phyloP scores from a whole-genome alignment of 1,140 invertebrate species.

The Zaprionus tsacasi region DNA sequence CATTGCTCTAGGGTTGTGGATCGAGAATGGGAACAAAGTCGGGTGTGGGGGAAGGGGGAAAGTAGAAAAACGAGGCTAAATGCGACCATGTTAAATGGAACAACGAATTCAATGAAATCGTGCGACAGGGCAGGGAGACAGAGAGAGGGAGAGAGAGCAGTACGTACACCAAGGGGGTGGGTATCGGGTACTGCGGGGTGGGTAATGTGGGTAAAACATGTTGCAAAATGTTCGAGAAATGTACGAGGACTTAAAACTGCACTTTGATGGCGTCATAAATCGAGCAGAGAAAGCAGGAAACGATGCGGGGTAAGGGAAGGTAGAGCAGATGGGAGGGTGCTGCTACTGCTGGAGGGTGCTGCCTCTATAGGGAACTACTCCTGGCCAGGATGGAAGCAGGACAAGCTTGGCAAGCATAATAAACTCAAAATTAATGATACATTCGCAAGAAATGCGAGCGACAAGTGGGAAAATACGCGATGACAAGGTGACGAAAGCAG shows the following conservation, averaged over 20 bases:
- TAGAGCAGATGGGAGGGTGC: conserved; percentile 13
- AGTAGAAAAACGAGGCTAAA: conserved; percentile 19
- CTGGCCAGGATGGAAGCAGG: conserved; percentile 40
- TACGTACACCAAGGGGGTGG: conserved; percentile 31
- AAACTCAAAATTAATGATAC: conserved; percentile 72
- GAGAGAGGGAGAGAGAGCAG: conserved; percentile 1
- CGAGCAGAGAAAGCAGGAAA: conserved; percentile 36
- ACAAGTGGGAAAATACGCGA: conserved; percentile 73
- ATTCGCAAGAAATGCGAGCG: conserved; percentile 49
- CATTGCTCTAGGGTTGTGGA: conserved; percentile 51
- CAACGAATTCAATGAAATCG: conserved; percentile 69
- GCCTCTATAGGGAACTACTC: conserved; percentile 9
- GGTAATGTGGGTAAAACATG: conserved; percentile 62
- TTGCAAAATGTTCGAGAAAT: conserved; percentile 67
- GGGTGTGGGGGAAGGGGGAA: too few relatives aligned
- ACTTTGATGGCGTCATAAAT: conserved; percentile 74
- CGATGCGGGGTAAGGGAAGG: conserved; percentile 15
- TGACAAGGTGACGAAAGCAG: conserved; percentile 14
- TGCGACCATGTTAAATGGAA: conserved; percentile 69
- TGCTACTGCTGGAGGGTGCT: conserved; percentile 16
- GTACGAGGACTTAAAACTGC: conserved; percentile 53
- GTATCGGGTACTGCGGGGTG: conserved; percentile 36
- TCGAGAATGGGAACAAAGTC: conserved; percentile 35
- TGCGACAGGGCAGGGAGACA: conserved; percentile 36
- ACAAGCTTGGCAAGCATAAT: conserved; percentile 51